phyloP scores from a whole-genome alignment of 2,113 vertebrate species.

The Mustela nigripes region DNA sequence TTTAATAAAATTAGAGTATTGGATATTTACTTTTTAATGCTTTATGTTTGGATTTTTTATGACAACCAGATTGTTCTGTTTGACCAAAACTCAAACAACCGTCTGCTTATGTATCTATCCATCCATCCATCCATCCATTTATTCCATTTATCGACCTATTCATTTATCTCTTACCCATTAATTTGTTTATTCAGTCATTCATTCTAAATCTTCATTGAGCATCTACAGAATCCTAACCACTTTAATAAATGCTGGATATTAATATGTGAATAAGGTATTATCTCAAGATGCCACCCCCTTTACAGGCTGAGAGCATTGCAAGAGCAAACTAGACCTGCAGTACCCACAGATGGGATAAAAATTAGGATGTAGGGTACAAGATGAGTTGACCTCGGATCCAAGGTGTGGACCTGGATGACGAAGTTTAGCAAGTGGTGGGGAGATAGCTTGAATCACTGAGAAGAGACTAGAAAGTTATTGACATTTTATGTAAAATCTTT shows the following conservation, averaged over 20 bases:
- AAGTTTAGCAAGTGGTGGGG: not conserved
- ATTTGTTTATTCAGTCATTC: not conserved
- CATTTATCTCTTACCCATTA: not conserved
- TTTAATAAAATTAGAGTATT: not conserved
- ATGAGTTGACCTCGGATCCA: not conserved
- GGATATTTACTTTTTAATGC: not conserved
- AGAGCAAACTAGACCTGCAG: not conserved
- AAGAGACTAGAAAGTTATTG: not conserved
- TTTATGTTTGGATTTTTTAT: slow-evolving; percentile 25
- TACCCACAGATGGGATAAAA: not conserved
- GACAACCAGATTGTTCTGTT: not conserved
- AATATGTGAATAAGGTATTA: not conserved
- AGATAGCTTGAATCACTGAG: not conserved
- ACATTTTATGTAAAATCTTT: not conserved
- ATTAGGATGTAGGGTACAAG: too few relatives aligned
- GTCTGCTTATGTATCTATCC: not conserved
- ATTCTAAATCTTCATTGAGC: not conserved
- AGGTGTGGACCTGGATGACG: not conserved
- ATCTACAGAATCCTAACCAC: not conserved
- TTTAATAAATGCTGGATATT: not conserved
- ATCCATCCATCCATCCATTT: too few relatives aligned
- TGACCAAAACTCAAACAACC: not conserved
- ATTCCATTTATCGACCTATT: not conserved
- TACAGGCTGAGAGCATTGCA: not conserved
- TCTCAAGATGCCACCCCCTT: not conserved